Percentiles rank a stretch among this genome's conserved stretches.
These are phyloP conservation scores for Hormiphora californensis DNA, from an alignment of 37 sponge, comb jelly and placozoan species.

Conservation along the genomic window DNA sequence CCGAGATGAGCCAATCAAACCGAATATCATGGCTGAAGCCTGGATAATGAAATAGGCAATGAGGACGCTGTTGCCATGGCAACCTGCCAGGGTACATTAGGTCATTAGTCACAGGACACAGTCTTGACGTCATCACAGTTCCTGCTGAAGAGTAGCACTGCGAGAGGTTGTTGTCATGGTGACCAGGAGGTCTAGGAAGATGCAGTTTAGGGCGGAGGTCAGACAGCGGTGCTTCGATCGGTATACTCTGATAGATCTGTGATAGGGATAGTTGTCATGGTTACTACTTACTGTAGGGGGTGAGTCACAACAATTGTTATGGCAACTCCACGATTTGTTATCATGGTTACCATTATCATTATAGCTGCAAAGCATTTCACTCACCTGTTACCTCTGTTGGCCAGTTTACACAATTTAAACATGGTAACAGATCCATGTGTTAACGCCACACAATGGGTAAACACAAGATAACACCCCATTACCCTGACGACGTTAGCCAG, in stretches of 20 bases:
- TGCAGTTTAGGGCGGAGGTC: background rate
- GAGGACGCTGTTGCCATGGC: too few relatives aligned
- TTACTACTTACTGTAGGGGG: background rate
- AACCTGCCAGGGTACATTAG: too few relatives aligned
- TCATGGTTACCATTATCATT: too few relatives aligned
- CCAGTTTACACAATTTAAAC: background rate
- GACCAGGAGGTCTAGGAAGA: background rate
- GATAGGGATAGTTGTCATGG: background rate
- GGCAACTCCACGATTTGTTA: background rate
- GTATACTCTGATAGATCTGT: background rate
- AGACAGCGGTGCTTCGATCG: background rate
- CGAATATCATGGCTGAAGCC: too few relatives aligned
- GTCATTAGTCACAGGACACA: too few relatives aligned
- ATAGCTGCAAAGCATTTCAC: background rate
- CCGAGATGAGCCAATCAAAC: too few relatives aligned
- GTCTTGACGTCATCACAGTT: too few relatives aligned
- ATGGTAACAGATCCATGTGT: background rate
- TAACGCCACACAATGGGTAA: background rate
- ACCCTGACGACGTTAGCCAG: background rate
- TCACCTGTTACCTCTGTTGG: background rate
- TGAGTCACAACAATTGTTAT: background rate
- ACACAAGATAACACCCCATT: background rate
- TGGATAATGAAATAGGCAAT: too few relatives aligned
- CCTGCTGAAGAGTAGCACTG: too few relatives aligned
- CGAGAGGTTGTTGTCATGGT: background rate